These are phyloP conservation scores for Notolepis coatsorum DNA, from an alignment of 2,797 vertebrate genomes.

Conservation along the genomic window DNA sequence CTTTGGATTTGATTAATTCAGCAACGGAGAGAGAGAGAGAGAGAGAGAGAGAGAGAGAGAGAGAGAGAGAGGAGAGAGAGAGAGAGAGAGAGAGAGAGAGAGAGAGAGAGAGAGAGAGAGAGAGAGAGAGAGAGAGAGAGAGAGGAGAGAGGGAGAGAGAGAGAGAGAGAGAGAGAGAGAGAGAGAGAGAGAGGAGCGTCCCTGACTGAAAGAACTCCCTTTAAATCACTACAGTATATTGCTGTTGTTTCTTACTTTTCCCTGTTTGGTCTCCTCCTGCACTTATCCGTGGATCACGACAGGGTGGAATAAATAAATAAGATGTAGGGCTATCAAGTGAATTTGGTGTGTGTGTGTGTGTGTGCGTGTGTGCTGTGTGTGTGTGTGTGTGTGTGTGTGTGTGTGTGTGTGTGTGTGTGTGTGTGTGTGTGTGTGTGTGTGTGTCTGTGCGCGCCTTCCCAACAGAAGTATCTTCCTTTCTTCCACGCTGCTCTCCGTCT, in stretches of 20 bases:
- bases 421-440: conserved; percentile 48
- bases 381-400: conserved; percentile 31
- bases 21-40: conserved; percentile 75
- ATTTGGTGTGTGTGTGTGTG: conserved; percentile 55
- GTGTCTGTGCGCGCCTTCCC: conserved; percentile 37
- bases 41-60: background rate
- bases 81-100: background rate
- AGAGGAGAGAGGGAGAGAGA: conserved; percentile 52
- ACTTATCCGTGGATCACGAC: conserved; percentile 80
- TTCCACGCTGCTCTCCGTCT: conserved; percentile 45
- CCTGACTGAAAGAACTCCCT: conserved; percentile 83
- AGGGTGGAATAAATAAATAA: conserved; percentile 70
- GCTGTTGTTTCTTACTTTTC: conserved; percentile 81
- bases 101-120: conserved; percentile 40
- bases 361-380: background rate
- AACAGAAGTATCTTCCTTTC: conserved; percentile 28
- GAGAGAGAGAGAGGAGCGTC: conserved; percentile 76
- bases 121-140: conserved; percentile 55
- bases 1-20: conserved; percentile 99
- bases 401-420: conserved; percentile 28
- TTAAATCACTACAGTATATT: conserved; percentile 85
- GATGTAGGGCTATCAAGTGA: conserved; percentile 75
- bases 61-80: conserved; percentile 64
- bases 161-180: background rate
- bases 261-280: conserved; percentile 74